Evolutionary conservation across 2,113 vertebrate species (phyloP), one percentile per base, ranked within the genome.

Genomic region (Microtus pennsylvanicus): DNA sequence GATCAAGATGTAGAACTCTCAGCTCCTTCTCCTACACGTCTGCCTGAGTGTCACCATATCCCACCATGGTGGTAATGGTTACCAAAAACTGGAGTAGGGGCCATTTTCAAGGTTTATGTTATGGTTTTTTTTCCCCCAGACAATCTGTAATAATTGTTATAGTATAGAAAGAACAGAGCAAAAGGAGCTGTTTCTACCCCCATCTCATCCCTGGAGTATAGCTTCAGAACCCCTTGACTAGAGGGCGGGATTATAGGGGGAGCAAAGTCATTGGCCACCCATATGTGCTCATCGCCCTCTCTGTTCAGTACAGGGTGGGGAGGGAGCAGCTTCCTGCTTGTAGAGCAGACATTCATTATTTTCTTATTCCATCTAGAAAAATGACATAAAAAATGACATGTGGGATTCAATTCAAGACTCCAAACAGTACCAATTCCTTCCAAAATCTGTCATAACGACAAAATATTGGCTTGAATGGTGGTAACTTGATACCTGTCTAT

Each of bases 331-430:
- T 87, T 95, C 55, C 87, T 87, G 42, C 78, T 50, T 78, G 30
- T 89, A 75, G 92, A 96, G 85, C 22, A 92, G 45, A 90, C 61
- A 95, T 61, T 90, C 61, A 88, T 74, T 24, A 14, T 30, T 88
- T 80, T 83, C 77, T 55, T 22, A 74, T 61, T 78, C 78, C 33
- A 93, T 33, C 65, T 76, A 35, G 45, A 52, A 93, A 93, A 95
- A 17, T 52, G n/a, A 82, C 22, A 19, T 19, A 58, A 74, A 82
- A 58, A 58, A 45, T n/a, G 47, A 0, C 21, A 65, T 33, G 8
- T 77, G 42, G 52, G 92, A 96, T 80, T 94, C 76, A 88, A 16
- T 88, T 94, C 35, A 90, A 92, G 78, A 89, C 92, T 55, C 72
- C 89, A 85, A 67, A 26, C 14, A 26, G 45, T 50, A 50, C 11